Conservation (phyloP, 1,140 invertebrate genomes). For the Lysiphlebus fabarum region DNA sequence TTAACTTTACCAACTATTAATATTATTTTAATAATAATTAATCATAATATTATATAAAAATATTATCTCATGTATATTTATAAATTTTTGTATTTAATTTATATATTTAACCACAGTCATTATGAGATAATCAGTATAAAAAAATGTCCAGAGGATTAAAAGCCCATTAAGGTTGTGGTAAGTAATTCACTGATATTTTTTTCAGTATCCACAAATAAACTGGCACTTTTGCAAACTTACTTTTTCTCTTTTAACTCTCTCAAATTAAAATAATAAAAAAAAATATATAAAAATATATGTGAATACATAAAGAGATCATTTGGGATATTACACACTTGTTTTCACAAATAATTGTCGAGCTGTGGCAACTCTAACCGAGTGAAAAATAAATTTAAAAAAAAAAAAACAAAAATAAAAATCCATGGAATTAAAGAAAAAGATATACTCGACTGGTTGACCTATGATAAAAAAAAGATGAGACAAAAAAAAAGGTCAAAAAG, state of each 20-base stretch:
- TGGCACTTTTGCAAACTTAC: constrained; percentile 3
- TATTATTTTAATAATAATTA: too few relatives aligned
- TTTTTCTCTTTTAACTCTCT: not conserved
- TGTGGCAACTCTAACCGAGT: constrained; percentile 3
- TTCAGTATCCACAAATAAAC: constrained; percentile 13
- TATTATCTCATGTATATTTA: too few relatives aligned
- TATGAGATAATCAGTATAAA: constrained; percentile 17
- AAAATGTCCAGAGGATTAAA: constrained; percentile 16
- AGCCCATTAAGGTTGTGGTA: constrained; percentile 14
- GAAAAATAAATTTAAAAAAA: constrained; percentile 1
- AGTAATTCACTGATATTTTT: constrained; percentile 20
- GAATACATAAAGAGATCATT: too few relatives aligned
- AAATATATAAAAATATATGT: not conserved
- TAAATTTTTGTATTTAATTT: too few relatives aligned
- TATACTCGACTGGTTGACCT: not conserved
- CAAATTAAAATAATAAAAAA: not conserved
- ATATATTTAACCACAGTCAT: not conserved
- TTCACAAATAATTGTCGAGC: constrained; percentile 14
- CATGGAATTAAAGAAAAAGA: too few relatives aligned
- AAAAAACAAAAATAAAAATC: not conserved
- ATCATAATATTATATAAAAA: too few relatives aligned
- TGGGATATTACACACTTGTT: constrained; percentile 3
- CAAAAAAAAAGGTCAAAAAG: constrained; percentile 3
- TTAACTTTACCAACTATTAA: too few relatives aligned
- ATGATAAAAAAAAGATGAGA: not conserved